These are phyloP conservation scores for Barnardius zonarius DNA, from an alignment of 2,113 vertebrate species.

Conservation along the genomic window DNA sequence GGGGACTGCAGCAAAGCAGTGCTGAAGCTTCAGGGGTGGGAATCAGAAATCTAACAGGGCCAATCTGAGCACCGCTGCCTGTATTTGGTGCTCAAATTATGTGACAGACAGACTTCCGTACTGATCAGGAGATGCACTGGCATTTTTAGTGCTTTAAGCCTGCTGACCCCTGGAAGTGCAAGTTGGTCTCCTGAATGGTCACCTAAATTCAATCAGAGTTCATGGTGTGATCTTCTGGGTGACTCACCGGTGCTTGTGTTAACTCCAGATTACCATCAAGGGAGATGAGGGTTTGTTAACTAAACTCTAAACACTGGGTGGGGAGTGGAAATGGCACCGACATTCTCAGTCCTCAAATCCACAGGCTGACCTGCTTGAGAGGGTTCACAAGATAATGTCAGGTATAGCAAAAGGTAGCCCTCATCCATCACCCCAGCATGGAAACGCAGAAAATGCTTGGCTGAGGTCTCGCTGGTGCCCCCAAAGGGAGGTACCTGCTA, in stretches of 20 bases:
- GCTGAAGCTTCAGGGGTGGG: background rate
- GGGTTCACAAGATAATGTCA: background rate
- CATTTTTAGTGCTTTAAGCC: background rate
- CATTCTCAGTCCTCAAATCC: background rate
- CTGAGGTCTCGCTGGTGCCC: background rate
- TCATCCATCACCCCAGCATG: accelerated
- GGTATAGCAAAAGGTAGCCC: background rate
- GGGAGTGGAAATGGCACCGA: background rate
- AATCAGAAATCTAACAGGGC: background rate
- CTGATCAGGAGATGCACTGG: background rate
- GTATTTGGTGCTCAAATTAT: background rate
- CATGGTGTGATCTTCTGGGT: background rate
- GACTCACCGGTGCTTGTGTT: background rate
- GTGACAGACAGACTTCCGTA: background rate
- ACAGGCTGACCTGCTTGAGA: background rate
- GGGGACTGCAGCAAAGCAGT: background rate
- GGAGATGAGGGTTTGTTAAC: background rate
- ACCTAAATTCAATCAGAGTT: background rate
- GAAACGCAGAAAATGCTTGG: background rate
- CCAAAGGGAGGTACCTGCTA: background rate
- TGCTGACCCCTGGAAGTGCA: background rate
- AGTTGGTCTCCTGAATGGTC: background rate
- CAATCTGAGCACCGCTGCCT: background rate
- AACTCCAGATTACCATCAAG: background rate
- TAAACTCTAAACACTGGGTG: background rate